These are phyloP conservation scores for Polietes domitor DNA, from an alignment of 2,888 invertebrate genomes.

Conservation along the genomic window DNA sequence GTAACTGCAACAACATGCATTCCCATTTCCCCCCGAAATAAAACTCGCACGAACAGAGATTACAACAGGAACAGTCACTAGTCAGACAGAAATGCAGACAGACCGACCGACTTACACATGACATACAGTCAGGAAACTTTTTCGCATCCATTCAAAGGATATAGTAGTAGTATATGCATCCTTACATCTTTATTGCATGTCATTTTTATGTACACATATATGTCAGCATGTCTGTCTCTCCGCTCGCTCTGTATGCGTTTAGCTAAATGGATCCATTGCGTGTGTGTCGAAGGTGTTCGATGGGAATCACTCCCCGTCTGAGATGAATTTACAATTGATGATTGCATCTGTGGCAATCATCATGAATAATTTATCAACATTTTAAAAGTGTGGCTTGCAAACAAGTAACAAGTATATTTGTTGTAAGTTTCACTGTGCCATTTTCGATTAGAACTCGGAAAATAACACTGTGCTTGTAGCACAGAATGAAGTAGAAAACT, in stretches of 20 bases:
- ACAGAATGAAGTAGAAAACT: too few species aligned
- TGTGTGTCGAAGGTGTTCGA: not conserved
- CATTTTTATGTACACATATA: not conserved
- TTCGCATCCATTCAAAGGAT: constrained; percentile 28
- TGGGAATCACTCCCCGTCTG: not conserved
- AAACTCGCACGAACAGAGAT: not conserved
- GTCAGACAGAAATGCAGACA: too few species aligned
- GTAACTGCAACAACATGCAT: not conserved
- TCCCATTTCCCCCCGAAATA: not conserved
- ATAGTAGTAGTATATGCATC: not conserved
- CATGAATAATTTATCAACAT: constrained; percentile 29
- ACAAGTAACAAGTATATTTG: too few species aligned
- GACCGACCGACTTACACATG: not conserved
- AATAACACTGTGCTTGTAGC: too few species aligned
- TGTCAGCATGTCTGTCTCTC: not conserved
- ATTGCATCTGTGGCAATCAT: not conserved
- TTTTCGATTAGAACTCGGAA: too few species aligned
- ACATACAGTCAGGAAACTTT: constrained; percentile 1
- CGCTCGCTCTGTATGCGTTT: not conserved
- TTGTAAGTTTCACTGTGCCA: too few species aligned
- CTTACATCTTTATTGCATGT: constrained; percentile 28
- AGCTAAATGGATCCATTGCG: not conserved
- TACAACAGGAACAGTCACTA: not conserved
- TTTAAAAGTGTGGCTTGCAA: not conserved
- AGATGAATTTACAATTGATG: not conserved